A percentile compares a stretch with the other conserved stretches of the same genome.
Evolutionary conservation across 2,797 vertebrate species (phyloP).

Genomic region (Odontamblyopus rebecca): DNA sequence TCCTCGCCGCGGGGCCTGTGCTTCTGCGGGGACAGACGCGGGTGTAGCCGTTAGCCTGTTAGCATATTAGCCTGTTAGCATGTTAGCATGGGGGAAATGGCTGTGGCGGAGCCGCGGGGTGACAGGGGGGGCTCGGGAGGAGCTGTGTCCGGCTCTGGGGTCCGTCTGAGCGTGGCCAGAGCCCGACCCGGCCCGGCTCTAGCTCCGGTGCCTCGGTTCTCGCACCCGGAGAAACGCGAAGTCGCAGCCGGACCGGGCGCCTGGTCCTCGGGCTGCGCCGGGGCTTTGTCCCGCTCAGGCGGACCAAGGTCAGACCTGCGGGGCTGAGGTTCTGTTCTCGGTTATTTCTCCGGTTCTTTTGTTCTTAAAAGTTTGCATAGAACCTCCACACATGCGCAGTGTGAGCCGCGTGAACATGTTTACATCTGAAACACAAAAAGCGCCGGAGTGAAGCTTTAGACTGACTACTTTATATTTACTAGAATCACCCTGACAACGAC

Average conservation of each 20-base stretch:
- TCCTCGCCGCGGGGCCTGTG: not conserved
- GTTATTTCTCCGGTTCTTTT: too few relatives aligned
- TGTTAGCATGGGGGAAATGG: conserved; percentile 58
- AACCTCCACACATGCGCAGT: too few relatives aligned
- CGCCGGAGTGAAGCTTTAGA: too few relatives aligned
- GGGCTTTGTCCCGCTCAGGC: conserved; percentile 67
- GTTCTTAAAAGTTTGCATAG: too few relatives aligned
- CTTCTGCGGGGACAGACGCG: conserved; percentile 5
- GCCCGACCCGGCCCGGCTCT: accelerated
- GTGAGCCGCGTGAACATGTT: too few relatives aligned
- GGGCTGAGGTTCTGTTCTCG: too few relatives aligned
- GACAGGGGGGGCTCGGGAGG: conserved; percentile 52
- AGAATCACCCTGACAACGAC: too few relatives aligned
- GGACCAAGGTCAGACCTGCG: conserved; percentile 65
- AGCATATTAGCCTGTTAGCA: conserved; percentile 38
- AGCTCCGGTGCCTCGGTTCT: not conserved
- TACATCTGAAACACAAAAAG: too few relatives aligned
- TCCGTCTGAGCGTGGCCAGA: not conserved
- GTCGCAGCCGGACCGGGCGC: conserved; percentile 40
- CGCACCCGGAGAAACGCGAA: conserved; percentile 24
- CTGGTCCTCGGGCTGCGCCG: conserved; percentile 32
- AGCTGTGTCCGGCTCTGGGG: conserved; percentile 32
- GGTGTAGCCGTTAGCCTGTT: conserved; percentile 13
- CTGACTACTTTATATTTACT: too few relatives aligned
- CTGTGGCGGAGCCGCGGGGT: conserved; percentile 34